A percentile compares a stretch with the other conserved stretches of the same genome.
These are phyloP conservation scores for Bombyx huttoni DNA, from an alignment of 2,888 invertebrate genomes.

Conservation along the genomic window DNA sequence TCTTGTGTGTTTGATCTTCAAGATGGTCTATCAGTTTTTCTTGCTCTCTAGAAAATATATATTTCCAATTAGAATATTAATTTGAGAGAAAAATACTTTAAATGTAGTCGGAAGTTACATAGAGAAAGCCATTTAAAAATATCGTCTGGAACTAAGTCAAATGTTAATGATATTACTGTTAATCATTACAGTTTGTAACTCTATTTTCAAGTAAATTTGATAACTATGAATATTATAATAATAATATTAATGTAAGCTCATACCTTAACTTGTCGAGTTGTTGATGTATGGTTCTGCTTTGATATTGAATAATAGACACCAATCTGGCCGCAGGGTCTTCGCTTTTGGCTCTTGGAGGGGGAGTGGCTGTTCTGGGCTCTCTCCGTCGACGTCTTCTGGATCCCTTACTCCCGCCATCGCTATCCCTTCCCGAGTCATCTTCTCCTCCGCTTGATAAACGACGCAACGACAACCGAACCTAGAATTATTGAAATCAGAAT, in stretches of 20 bases:
- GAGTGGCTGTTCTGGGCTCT: conserved; percentile 37
- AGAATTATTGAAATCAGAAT: background rate
- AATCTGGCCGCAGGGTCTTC: conserved; percentile 57
- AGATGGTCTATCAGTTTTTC: conserved; percentile 85
- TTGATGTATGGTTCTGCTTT: conserved; percentile 61
- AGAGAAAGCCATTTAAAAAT: too few relatives aligned
- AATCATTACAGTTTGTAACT: too few relatives aligned
- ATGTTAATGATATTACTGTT: too few relatives aligned
- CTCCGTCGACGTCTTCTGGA: conserved; percentile 37
- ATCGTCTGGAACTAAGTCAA: too few relatives aligned
- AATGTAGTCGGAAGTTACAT: too few relatives aligned
- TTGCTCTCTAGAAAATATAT: too few relatives aligned
- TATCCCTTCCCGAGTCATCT: conserved; percentile 65
- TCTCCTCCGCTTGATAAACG: conserved; percentile 60
- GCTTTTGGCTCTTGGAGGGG: conserved; percentile 41
- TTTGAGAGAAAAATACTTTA: too few relatives aligned
- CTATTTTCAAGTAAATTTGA: too few relatives aligned
- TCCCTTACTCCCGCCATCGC: conserved; percentile 48
- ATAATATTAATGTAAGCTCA: background rate
- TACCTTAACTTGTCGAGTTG: conserved; percentile 60
- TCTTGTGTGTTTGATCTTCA: conserved; percentile 82
- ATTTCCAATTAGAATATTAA: too few relatives aligned
- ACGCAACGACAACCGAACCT: conserved; percentile 64
- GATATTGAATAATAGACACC: conserved; percentile 61
- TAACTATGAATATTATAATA: too few relatives aligned